Conservation (phyloP, 2,888 invertebrate genomes). For the Tupiocoris notatus region DNA sequence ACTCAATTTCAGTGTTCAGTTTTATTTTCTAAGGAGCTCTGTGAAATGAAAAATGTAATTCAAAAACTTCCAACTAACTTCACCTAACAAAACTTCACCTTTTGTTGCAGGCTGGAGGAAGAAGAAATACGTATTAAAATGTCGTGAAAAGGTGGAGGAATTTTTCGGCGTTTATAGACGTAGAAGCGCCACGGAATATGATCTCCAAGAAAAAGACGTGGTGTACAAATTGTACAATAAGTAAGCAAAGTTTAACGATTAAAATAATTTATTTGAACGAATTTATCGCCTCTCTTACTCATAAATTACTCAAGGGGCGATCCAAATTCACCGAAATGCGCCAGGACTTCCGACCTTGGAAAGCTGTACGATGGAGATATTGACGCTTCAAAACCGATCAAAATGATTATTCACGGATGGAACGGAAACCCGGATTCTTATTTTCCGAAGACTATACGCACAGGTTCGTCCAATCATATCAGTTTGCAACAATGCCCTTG, state of each 20-base stretch:
- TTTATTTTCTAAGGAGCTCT: no score
- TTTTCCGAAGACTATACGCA: constrained; percentile 30
- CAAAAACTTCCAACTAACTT: no score
- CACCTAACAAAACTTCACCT: no score
- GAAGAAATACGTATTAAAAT: constrained; percentile 15
- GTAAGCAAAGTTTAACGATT: not conserved
- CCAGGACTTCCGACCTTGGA: constrained; percentile 10
- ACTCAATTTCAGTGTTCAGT: no score
- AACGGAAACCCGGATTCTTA: constrained; percentile 33
- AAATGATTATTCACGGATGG: constrained; percentile 36
- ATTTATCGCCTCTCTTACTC: no score
- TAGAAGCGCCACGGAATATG: constrained; percentile 6
- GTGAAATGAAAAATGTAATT: no score
- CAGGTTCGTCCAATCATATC: no score
- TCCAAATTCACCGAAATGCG: constrained; percentile 10
- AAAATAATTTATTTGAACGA: not conserved
- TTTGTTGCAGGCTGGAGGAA: constrained; percentile 25
- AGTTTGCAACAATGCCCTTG: no score
- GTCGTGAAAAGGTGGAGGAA: not conserved
- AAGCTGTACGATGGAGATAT: constrained; percentile 24
- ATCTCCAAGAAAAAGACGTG: constrained; percentile 31
- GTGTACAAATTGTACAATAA: constrained; percentile 15
- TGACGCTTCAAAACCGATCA: constrained; percentile 20
- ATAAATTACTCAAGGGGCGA: not conserved
- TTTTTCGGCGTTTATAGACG: not conserved